Conservation (phyloP, 2,113 vertebrate genomes). For the Herpetotheres cachinnans region DNA sequence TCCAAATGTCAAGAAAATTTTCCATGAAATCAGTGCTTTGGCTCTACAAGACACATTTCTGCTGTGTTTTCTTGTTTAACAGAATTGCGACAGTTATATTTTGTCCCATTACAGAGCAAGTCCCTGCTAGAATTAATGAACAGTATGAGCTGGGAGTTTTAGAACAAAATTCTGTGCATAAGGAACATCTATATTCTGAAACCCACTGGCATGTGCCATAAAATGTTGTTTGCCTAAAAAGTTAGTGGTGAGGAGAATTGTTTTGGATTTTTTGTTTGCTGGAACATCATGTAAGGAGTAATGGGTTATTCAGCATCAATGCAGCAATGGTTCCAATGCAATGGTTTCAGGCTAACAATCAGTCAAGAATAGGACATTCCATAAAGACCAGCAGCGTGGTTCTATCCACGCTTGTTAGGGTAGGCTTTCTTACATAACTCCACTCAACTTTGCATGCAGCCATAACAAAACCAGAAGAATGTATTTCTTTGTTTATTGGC, state of each 20-base stretch:
- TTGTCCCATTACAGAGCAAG: not conserved
- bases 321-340: not conserved
- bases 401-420: not conserved
- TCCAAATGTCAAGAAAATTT: constrained; percentile 36
- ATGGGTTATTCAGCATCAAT: not conserved
- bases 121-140: not conserved
- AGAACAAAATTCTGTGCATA: not conserved
- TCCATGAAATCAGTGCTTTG: not conserved
- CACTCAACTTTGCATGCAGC: not conserved
- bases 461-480: not conserved
- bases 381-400: not conserved
- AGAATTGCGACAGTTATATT: not conserved
- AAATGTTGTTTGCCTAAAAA: not conserved
- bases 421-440: not conserved
- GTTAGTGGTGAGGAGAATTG: not conserved
- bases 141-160: not conserved
- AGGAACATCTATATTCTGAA: not conserved
- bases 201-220: not conserved
- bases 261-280: not conserved
- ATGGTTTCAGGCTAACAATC: not conserved
- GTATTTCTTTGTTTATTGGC: constrained; percentile 48
- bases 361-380: not conserved
- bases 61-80: not conserved
- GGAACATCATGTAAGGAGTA: not conserved
- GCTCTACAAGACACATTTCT: not conserved